Evolutionary conservation across 2,113 vertebrate genomes (phyloP).

Genomic region (Meleagris gallopavo): DNA sequence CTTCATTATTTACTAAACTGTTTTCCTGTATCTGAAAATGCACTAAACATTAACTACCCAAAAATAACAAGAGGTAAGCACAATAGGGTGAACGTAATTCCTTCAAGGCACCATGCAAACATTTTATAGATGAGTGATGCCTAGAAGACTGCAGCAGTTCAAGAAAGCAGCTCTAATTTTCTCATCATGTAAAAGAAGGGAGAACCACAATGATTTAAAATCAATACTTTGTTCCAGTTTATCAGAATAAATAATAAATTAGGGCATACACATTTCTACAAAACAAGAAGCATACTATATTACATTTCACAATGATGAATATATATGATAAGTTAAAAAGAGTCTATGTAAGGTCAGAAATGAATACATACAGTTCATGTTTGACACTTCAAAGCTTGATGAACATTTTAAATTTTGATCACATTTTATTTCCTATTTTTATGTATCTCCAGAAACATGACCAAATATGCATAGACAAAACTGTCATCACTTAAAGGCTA

Average conservation of each 20-base stretch:
- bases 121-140: background rate
- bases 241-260: background rate
- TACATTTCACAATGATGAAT: background rate
- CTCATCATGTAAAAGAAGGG: background rate
- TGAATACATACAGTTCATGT: background rate
- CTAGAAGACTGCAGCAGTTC: background rate
- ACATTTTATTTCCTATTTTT: background rate
- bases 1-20: background rate
- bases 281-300: background rate
- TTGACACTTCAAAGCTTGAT: background rate
- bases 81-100: background rate
- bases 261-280: background rate
- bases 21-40: background rate
- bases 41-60: background rate
- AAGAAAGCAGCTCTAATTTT: background rate
- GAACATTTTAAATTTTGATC: background rate
- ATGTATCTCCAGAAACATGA: background rate
- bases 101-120: background rate
- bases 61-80: background rate
- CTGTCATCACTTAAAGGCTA: background rate
- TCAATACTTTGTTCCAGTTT: background rate
- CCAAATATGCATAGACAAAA: background rate
- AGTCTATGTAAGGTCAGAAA: background rate
- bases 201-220: background rate
- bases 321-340: rapidly evolving